Evolutionary conservation across 2,113 vertebrate genomes (phyloP).

Genomic region (Xiphophorus couchianus): DNA sequence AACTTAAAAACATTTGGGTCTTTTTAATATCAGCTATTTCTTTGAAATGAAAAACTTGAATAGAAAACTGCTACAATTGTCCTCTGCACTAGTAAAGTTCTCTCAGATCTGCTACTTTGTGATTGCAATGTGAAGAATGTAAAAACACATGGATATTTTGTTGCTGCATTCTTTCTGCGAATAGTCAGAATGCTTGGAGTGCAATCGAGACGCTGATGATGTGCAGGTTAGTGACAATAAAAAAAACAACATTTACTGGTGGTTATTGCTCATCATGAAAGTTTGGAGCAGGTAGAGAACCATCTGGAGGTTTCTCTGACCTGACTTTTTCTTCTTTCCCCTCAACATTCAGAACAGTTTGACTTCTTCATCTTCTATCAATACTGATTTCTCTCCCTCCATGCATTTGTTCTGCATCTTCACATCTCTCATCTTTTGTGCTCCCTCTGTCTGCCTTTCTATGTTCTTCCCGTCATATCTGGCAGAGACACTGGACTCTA

Average conservation of each 20-base stretch:
- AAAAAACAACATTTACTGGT: background rate
- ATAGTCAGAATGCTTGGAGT: background rate
- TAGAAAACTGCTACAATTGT: background rate
- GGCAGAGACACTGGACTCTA: conserved; percentile 13
- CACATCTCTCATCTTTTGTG: background rate
- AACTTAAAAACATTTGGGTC: no score
- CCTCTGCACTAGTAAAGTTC: background rate
- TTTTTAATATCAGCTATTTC: background rate
- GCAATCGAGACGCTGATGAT: background rate
- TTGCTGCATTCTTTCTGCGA: conserved; percentile 13
- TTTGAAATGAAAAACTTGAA: background rate
- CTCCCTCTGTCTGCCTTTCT: background rate
- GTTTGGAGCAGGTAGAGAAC: background rate
- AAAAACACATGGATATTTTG: conserved; percentile 16
- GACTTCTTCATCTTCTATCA: conserved; percentile 2
- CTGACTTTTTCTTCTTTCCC: conserved; percentile 21
- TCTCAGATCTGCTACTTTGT: background rate
- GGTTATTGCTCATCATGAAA: background rate
- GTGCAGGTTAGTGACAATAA: background rate
- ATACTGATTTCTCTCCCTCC: conserved; percentile 15
- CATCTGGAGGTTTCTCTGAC: background rate
- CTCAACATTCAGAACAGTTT: background rate
- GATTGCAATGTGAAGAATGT: conserved; percentile 32
- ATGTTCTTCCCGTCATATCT: background rate
- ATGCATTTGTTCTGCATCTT: conserved; percentile 7